Base-by-base conservation (phyloP, 2,113 vertebrate genomes). In the Eonycteris spelaea region DNA sequence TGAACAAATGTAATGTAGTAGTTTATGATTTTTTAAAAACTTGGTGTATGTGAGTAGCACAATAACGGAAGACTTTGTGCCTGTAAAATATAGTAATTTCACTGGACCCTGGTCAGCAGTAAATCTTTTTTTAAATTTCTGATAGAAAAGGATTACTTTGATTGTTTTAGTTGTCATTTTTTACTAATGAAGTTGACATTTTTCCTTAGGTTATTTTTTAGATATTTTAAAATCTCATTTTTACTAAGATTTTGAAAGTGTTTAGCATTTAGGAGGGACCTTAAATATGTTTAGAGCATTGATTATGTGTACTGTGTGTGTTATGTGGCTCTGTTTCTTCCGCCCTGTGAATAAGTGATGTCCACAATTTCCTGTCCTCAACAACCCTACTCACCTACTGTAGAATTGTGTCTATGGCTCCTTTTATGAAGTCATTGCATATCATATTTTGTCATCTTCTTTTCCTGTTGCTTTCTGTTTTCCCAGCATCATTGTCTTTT, bases 241-340 rank as follows among this genome's bases (percentile, higher is more conserved):
- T 87, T 83, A 83, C 26, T 73, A 93, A 80, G 63, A 68, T 79
- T 18, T 89, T 79, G 30, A 68, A 96, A 90, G 53, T 67, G 22
- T 79, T 78, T 86, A 28, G 70, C 48, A 70, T 90, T 45, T 90
- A 67, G 11, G 11, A 80, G 55, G 35, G 14, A 79, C 53, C n/a
- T 90, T 90, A 95, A 96, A 95, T 18, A 45, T 90, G 48, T 79
- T 53, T 88, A 86, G 40, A 74, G 21, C 68, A 30, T 93, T 94
- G 55, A 53, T 79, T 96, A 35, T 78, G 19, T 80, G 33, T 59
- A 57, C 91, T 48, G 9, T 80, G 15, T 79, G 24, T 59, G 35
- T 59, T 59, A 80, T 1, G 7, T 80, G 55, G 78, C 55, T 43
- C 35, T 80, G 35, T 40, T 7, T 61, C 35, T 38, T 80, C 16